Evolutionary conservation across 1,140 invertebrate species (phyloP).

Genomic region (Pogonognathellus flavescens): DNA sequence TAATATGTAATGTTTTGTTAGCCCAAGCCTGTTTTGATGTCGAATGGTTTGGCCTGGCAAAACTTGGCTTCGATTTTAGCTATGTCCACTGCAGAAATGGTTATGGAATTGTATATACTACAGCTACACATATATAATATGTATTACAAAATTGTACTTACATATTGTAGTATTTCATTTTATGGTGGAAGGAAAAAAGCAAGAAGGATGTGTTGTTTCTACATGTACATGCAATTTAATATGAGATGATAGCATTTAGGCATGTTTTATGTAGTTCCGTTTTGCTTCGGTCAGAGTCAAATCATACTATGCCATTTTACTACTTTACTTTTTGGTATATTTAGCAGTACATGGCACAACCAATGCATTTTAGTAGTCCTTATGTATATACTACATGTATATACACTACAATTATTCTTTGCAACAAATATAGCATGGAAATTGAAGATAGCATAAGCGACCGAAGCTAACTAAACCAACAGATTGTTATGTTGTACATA

Average conservation of each 20-base stretch:
- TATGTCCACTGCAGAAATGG: not conserved
- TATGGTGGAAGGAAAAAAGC: too few relatives aligned
- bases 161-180: not conserved
- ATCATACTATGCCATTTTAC: not conserved
- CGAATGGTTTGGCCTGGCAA: not conserved
- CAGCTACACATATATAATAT: not conserved
- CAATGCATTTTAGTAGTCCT: not conserved
- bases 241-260: not conserved
- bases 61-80: not conserved
- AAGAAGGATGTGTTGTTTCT: too few relatives aligned
- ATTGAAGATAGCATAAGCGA: not conserved
- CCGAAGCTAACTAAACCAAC: not conserved
- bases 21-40: too few relatives aligned
- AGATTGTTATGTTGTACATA: not conserved
- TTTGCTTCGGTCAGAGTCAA: not conserved
- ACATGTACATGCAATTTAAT: not conserved
- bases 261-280: slow-evolving; percentile 2
- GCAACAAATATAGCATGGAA: not conserved
- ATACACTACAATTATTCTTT: not conserved
- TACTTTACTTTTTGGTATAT: not conserved
- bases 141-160: not conserved
- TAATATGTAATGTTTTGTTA: too few relatives aligned
- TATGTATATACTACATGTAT: too few relatives aligned
- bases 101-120: too few relatives aligned
- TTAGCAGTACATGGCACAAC: not conserved